Percentiles rank a stretch among this genome's conserved stretches.
These are phyloP conservation scores for Scaptomyza pallida DNA, from an alignment of 1,140 invertebrate species.

Conservation along the genomic window DNA sequence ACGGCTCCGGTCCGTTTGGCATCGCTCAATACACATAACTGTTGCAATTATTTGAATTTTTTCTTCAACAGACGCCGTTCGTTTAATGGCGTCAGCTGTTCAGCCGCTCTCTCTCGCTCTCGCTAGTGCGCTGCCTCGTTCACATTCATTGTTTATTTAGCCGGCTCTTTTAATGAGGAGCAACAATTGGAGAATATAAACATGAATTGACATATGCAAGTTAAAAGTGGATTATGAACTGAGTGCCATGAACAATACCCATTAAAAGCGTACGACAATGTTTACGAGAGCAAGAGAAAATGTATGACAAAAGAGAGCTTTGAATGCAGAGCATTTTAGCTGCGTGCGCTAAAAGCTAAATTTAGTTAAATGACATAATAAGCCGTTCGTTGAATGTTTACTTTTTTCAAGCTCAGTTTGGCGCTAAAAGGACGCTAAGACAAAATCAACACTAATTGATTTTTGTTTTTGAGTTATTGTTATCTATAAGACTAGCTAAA, in stretches of 20 bases:
- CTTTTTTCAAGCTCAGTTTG: slow-evolving; percentile 57
- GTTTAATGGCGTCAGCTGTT: slow-evolving; percentile 49
- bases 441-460: neutral
- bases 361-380: slow-evolving; percentile 79
- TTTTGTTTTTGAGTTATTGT: neutral
- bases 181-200: slow-evolving; percentile 31
- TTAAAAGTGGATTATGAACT: slow-evolving; percentile 27
- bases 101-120: slow-evolving; percentile 7
- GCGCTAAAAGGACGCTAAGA: slow-evolving; percentile 17
- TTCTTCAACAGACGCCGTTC: slow-evolving; percentile 21
- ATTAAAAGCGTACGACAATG: slow-evolving; percentile 25
- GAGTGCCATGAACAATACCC: slow-evolving; percentile 7
- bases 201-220: slow-evolving; percentile 29
- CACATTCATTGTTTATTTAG: slow-evolving; percentile 59
- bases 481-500: too few relatives aligned
- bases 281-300: neutral
- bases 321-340: slow-evolving; percentile 28
- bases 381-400: slow-evolving; percentile 51
- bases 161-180: slow-evolving; percentile 51
- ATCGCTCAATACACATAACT: slow-evolving; percentile 55
- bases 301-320: slow-evolving; percentile 5
- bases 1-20: slow-evolving; percentile 34
- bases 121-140: neutral
- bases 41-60: slow-evolving; percentile 56
- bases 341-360: slow-evolving; percentile 65